Evolutionary conservation across 2,888 invertebrate species (phyloP).

Genomic region (Chesias legatella): DNA sequence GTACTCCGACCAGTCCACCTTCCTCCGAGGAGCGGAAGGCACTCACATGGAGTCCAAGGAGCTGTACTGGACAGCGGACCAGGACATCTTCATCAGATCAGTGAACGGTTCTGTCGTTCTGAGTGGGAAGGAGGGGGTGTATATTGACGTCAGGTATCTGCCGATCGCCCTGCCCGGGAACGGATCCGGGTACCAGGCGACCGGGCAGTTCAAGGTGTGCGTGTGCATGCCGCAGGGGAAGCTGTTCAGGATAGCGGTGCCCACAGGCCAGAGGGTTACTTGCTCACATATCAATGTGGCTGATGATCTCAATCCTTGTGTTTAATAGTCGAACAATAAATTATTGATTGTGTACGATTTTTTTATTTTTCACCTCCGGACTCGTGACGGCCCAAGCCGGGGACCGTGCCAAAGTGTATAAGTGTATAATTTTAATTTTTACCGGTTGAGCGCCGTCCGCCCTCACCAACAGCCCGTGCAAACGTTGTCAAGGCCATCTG

Average conservation of each 20-base stretch:
- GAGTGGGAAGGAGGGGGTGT: conserved; percentile 85
- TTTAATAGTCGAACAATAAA: no score
- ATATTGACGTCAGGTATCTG: conserved; percentile 85
- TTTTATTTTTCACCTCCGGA: no score
- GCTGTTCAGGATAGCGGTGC: conserved; percentile 88
- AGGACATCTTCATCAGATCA: conserved; percentile 88
- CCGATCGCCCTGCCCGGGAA: conserved; percentile 81
- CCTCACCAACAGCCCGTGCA: no score
- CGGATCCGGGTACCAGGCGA: conserved; percentile 45
- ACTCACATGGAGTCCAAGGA: conserved; percentile 86
- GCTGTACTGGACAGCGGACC: conserved; percentile 87
- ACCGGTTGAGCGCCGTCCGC: no score
- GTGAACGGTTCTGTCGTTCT: conserved; percentile 87
- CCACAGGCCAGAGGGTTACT: conserved; percentile 78
- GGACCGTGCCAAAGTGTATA: no score
- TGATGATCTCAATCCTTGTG: conserved; percentile 83
- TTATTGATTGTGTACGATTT: no score
- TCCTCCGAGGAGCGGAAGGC: conserved; percentile 90
- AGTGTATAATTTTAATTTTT: no score
- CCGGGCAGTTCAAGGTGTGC: conserved; percentile 90
- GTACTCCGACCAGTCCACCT: conserved; percentile 84
- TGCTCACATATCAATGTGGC: conserved; percentile 83
- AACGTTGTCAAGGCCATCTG: no score
- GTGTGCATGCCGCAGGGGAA: conserved; percentile 95
- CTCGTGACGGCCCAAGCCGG: no score